Base-by-base conservation (phyloP, 2,888 invertebrate species). In the Tetranychus piercei region DNA sequence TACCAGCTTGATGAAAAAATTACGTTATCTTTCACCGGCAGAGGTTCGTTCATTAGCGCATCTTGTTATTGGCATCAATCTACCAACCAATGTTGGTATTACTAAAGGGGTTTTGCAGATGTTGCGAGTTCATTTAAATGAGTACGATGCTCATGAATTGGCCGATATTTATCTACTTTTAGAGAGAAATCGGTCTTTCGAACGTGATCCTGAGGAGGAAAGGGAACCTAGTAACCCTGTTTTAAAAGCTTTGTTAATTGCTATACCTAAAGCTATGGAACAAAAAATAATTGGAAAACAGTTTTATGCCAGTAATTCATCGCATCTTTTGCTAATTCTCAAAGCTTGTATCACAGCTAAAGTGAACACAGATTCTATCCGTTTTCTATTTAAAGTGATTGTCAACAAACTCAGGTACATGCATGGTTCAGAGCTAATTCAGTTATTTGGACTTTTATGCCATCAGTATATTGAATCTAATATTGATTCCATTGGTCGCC, bases 131-230 rank as follows among this genome's bases (percentile, higher is more conserved):
- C 22, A 69, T 20, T 11, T 69, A 11, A 69, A 69, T 23, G 34
- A 69, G 5, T 11, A 23, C 20, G 69, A 69, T 69, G n/a, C 34
- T 23, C 11, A 6, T 20, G 20, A 23, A 11, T 20, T 69, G 8
- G 5, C 9, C 6, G 69, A 23, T 6, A 69, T 69, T 22, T 23
- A 23, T 8, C 23, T 23, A 18, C 34, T 20, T n/a, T 11, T 69
- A 23, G 22, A 22, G 5, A 11, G 11, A 20, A 69, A 22, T 67
- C n/a, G 11, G 20, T 20, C n/a, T 8, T 8, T 69, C 11, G 20
- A 69, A 69, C 22, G 69, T 22, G 20, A 69, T 69, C 34, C 69
- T n/a, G 69, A 69, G 22, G 69, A 23, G 9, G 55, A 55, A 55
- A 55, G 55, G 7, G 55, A 55, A 6, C 55, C 55, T 15, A 55